Conservation (phyloP, 2,113 vertebrate genomes). For the Empidonax traillii region DNA sequence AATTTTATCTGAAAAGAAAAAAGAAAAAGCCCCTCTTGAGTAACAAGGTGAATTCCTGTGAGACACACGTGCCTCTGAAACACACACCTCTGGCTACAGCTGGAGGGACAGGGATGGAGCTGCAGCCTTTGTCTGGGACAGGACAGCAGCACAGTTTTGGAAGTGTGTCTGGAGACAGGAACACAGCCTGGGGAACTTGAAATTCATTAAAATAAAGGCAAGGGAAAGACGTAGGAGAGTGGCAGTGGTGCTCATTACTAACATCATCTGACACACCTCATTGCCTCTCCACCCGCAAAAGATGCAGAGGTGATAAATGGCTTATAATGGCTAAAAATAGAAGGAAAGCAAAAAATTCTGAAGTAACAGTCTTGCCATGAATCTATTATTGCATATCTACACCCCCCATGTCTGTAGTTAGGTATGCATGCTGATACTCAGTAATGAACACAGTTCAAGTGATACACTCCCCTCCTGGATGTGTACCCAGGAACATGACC, state of each 20-base stretch:
- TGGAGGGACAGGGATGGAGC: rapidly evolving
- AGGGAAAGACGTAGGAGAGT: background rate
- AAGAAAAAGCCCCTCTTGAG: background rate
- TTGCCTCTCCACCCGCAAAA: background rate
- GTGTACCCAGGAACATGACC: rapidly evolving
- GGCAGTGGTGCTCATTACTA: background rate
- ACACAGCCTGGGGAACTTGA: background rate
- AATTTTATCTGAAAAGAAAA: slow-evolving; percentile 87
- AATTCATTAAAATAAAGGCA: background rate
- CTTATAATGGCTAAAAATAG: background rate
- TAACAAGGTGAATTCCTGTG: background rate
- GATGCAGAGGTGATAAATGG: background rate
- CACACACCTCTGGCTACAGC: background rate
- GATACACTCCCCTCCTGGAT: background rate
- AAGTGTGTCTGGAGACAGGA: background rate
- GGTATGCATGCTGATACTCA: background rate
- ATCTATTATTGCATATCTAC: background rate
- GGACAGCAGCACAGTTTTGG: background rate
- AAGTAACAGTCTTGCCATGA: background rate
- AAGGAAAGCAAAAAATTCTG: background rate
- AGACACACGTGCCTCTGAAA: background rate
- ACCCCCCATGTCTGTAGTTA: background rate
- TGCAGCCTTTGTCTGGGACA: background rate
- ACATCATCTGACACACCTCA: background rate
- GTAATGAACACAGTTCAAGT: background rate